phyloP scores from a whole-genome alignment of 2,888 invertebrate species.

The Leucophenga maculata region DNA sequence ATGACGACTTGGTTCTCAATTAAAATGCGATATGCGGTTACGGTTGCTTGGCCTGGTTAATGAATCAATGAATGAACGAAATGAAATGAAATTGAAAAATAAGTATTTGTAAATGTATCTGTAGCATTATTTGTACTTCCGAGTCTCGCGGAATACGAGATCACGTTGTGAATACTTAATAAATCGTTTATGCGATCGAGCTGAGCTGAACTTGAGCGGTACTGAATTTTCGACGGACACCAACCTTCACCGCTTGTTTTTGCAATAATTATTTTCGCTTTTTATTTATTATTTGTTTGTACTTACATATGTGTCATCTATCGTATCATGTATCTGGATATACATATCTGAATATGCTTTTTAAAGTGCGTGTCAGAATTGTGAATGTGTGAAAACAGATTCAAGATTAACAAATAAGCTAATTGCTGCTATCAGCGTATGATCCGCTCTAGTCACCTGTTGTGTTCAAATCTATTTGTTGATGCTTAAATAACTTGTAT shows the following conservation, averaged over 20 bases:
- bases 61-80: constrained; percentile 42
- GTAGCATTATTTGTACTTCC: constrained; percentile 15
- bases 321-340: not conserved
- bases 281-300: constrained; percentile 5
- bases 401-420: not conserved
- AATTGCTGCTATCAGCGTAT: not conserved
- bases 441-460: not conserved
- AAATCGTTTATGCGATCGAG: constrained; percentile 4
- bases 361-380: not conserved
- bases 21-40: constrained; percentile 38
- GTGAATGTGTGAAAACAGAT: not conserved
- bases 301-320: not conserved
- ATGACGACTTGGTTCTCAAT: too few species aligned
- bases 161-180: constrained; percentile 50
- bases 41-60: constrained; percentile 55
- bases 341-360: not conserved
- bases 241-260: constrained; percentile 50
- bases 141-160: too few species aligned
- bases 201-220: not conserved
- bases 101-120: too few species aligned
- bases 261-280: constrained; percentile 30
- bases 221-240: constrained; percentile 35
- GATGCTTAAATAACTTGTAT: not conserved
- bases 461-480: not conserved
- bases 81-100: too few species aligned